phyloP scores from a whole-genome alignment of 2,113 vertebrate genomes.

The Leucosticte australis region DNA sequence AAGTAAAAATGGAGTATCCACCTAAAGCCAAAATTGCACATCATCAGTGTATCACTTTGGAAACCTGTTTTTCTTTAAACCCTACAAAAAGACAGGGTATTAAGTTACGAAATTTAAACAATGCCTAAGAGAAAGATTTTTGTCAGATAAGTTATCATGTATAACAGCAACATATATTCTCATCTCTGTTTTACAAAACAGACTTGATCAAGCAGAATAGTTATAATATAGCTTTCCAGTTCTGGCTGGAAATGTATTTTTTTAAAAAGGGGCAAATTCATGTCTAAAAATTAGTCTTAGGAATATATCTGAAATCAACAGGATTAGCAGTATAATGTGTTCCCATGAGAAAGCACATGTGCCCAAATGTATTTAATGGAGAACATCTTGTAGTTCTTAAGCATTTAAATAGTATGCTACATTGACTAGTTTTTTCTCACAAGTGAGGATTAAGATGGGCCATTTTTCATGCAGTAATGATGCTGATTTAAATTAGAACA shows the following conservation, averaged over 20 bases:
- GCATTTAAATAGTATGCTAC: neutral
- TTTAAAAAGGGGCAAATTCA: neutral
- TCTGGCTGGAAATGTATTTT: neutral
- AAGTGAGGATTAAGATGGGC: neutral
- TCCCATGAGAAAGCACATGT: constrained; percentile 6
- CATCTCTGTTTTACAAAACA: neutral
- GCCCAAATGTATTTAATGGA: neutral
- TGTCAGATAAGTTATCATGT: neutral
- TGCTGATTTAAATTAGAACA: constrained; percentile 8
- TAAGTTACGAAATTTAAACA: neutral
- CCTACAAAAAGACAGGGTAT: neutral
- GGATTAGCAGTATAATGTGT: constrained; percentile 3
- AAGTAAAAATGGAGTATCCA: neutral
- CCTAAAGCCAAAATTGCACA: neutral
- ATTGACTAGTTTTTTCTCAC: neutral
- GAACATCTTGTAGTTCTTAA: constrained; percentile 33
- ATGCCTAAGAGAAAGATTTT: neutral
- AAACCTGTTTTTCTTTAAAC: neutral
- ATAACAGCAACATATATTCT: neutral
- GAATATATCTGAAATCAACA: constrained; percentile 13
- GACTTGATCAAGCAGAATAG: constrained; percentile 28
- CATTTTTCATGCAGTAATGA: neutral
- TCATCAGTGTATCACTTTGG: neutral
- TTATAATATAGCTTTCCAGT: constrained; percentile 28
- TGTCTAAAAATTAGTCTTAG: constrained; percentile 8